Evolutionary conservation across 2,888 invertebrate species (phyloP), one percentile per base, ranked within the genome.

Genomic region (Ophioninae sp.): DNA sequence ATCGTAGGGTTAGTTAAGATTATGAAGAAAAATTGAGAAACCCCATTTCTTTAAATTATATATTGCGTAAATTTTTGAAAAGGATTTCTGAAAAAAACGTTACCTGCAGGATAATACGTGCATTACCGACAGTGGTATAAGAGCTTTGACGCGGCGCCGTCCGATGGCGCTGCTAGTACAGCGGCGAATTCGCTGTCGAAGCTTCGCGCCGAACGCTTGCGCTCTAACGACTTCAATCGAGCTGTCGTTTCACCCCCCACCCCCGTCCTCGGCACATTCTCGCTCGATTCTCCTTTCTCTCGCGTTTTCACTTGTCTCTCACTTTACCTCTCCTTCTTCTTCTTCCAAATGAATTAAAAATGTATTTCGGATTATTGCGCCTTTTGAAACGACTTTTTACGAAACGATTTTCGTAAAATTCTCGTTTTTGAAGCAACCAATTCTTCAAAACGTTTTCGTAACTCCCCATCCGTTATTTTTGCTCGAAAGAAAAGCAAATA

Each of bases 81-180:
- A n/a, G n/a, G n/a, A n/a, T 37, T 62, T 64, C 17, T 30, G 13
- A 0, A 17, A 13, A 13, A 8, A 13, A 30, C 13, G 8, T n/a
- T n/a, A 57, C 37, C 69, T 17, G 13, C 37, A 10, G 57, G 30
- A 17, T 41, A 0, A 30, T 62, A 44, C 6, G 8, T 20, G n/a
- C 21, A n/a, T 50, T 75, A 65, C 21, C 69, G 50, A 57, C 64
- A 7, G 56, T 21, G 10, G 20, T n/a, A 30, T 17, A n/a, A 23
- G 23, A 74, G 20, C 37, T 82, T 82, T 10, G 20, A 10, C 23
- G 1, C 7, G 13, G 17, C 10, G 50, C 65, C 69, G 70, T 50
- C 20, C 64, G 82, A 82, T 82, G 82, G 21, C 82, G 79, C 75
- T 65, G 41, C n/a, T 61, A 20, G 44, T 23, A 21, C 37, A 56